These are phyloP conservation scores for Neomonachus schauinslandi DNA, from an alignment of 2,113 vertebrate species.

Conservation along the genomic window DNA sequence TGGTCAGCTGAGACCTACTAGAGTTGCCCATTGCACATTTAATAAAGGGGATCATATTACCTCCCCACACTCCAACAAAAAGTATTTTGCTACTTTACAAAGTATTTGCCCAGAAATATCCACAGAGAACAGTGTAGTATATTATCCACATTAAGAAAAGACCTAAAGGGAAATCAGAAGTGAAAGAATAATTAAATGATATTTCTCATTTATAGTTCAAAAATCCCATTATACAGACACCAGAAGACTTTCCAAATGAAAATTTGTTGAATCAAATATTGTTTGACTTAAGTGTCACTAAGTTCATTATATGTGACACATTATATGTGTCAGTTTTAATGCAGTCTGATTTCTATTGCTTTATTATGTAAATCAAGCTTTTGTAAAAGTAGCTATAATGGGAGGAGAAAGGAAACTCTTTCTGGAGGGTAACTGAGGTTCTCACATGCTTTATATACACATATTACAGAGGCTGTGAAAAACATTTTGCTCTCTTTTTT, in stretches of 20 bases:
- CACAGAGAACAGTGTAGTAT: background rate
- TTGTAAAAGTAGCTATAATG: background rate
- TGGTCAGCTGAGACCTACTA: background rate
- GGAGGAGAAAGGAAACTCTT: background rate
- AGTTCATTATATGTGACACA: background rate
- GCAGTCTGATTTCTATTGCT: background rate
- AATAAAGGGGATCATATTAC: background rate
- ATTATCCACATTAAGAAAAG: background rate
- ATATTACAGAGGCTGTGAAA: background rate
- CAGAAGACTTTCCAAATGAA: background rate
- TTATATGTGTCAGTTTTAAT: background rate
- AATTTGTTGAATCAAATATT: background rate
- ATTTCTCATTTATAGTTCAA: background rate
- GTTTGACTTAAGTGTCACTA: background rate
- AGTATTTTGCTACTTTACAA: background rate
- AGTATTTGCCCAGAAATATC: background rate
- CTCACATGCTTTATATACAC: background rate
- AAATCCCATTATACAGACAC: background rate
- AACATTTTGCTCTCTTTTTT: background rate
- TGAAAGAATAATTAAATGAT: slow-evolving; percentile 11
- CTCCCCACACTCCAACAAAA: background rate
- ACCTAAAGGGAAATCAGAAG: background rate
- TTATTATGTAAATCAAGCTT: background rate
- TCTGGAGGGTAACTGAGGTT: background rate
- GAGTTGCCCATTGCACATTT: background rate